phyloP scores from a whole-genome alignment of 1,140 invertebrate genomes.

The Mamestra configurata region DNA sequence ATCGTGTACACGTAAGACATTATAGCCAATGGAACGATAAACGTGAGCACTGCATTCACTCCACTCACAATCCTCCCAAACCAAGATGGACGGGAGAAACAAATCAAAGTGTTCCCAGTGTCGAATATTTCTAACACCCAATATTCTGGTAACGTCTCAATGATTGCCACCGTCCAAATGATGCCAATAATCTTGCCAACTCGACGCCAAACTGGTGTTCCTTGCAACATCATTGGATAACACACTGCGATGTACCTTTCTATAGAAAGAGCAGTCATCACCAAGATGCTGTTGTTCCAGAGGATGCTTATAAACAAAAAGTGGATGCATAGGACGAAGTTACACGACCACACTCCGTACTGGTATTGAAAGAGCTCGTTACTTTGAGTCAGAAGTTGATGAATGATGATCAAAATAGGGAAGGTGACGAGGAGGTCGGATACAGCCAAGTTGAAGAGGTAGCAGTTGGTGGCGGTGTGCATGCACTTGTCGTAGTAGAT shows the following conservation, averaged over 20 bases:
- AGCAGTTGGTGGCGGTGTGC: conserved; percentile 95
- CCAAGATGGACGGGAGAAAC: conserved; percentile 69
- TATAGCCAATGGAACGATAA: conserved; percentile 72
- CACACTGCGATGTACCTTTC: conserved; percentile 79
- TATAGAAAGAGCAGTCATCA: conserved; percentile 77
- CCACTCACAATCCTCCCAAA: conserved; percentile 70
- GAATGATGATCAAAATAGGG: conserved; percentile 34
- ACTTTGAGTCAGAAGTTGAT: conserved; percentile 28
- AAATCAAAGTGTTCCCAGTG: conserved; percentile 61
- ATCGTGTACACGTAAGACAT: conserved; percentile 76
- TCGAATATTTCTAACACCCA: conserved; percentile 68
- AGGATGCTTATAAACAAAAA: conserved; percentile 62
- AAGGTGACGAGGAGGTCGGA: conserved; percentile 90
- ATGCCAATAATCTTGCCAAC: conserved; percentile 71
- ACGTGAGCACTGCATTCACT: conserved; percentile 69
- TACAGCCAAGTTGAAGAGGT: conserved; percentile 95
- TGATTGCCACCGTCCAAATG: conserved; percentile 73
- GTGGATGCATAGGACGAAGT: conserved; percentile 66
- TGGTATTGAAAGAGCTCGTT: conserved; percentile 42
- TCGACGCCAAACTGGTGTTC: conserved; percentile 65
- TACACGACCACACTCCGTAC: conserved; percentile 66
- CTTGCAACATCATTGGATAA: conserved; percentile 70
- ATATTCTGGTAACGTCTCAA: conserved; percentile 72
- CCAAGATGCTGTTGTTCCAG: conserved; percentile 78
- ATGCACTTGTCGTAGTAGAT: conserved; percentile 94